A percentile compares a stretch with the other conserved stretches of the same genome.
Evolutionary conservation across 2,888 invertebrate genomes (phyloP).

Genomic region (Lottia scabra): DNA sequence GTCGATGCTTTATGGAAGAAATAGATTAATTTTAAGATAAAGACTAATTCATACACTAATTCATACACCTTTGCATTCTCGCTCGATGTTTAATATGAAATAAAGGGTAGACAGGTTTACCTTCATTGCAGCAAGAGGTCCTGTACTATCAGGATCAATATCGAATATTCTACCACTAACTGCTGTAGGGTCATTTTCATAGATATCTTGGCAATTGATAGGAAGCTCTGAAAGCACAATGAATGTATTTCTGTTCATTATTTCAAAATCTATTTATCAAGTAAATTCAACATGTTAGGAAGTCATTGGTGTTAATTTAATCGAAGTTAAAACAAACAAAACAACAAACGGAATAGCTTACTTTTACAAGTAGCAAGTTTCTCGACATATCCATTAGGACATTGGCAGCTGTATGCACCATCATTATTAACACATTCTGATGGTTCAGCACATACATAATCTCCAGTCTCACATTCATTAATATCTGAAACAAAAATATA

Average conservation of each 20-base stretch:
- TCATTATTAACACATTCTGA: constrained; percentile 41
- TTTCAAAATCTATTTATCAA: neutral
- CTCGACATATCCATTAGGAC: constrained; percentile 37
- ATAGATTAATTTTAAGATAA: too few species aligned
- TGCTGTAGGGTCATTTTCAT: constrained; percentile 17
- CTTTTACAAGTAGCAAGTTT: constrained; percentile 36
- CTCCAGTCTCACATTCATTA: constrained; percentile 34
- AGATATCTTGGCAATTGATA: constrained; percentile 39
- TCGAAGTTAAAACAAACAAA: too few species aligned
- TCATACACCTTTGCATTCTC: too few species aligned
- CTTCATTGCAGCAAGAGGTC: constrained; percentile 29
- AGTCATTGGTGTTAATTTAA: too few species aligned
- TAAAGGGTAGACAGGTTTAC: constrained; percentile 19
- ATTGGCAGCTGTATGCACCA: constrained; percentile 40
- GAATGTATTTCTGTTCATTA: neutral
- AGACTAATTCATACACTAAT: too few species aligned
- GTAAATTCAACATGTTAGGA: too few species aligned
- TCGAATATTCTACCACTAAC: constrained; percentile 30
- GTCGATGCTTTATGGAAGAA: too few species aligned
- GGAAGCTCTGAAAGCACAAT: constrained; percentile 29
- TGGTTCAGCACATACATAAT: constrained; percentile 30
- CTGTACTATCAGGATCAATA: constrained; percentile 48
- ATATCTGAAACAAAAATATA: constrained; percentile 27
- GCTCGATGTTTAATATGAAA: neutral
- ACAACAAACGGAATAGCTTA: constrained; percentile 21